Base-by-base conservation (phyloP, 2,797 vertebrate species). In the Chelmon rostratus region DNA sequence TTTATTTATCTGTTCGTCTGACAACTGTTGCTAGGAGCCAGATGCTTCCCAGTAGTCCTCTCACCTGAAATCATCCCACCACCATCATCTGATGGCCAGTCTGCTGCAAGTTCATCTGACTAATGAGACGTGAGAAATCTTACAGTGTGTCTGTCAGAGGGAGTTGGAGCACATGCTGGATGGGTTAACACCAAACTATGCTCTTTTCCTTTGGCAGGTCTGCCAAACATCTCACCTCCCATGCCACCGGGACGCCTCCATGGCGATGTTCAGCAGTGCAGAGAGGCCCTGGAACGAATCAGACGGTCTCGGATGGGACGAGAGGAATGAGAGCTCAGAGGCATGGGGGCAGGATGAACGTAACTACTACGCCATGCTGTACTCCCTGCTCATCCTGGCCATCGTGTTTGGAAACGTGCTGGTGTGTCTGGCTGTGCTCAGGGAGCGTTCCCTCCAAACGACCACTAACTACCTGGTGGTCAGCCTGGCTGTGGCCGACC, bases 401-500 rank as follows among this genome's bases (percentile, higher is more conserved):
- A 98, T 98, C 35, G 73, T 99, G 81, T 98, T 98, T n/a, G 98
- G 98, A 46, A 98, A 99, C 0, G 94, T 97, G 78, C 93, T 98
- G 78, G 98, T 98, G 68, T 99, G 97, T 68, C 75, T 97, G 80
- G 97, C 98, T 0, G 98, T 99, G 92, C 82, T 98, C 89, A 95
- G 95, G 80, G 97, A 98, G 31, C 95, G 96, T 2, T 88, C 96
- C 21, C 93, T 98, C 58, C 97, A 98, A 91, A 98, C 97, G 18
- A 98, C 97, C 49, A 99, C 97, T 78, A 98, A 99, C 95, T 98
- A 98, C 90, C 95, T 99, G 53, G 97, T 98, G 89, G 97, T 99
- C 78, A 98, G 97, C 91, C 92, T 98, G 93, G 97, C 98, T 0
- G 96, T 98, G 77, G 96, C 98, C 0, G 97, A 99, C 92, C 87